phyloP scores from a whole-genome alignment of 2,797 vertebrate genomes.

The Propithecus deckenii region DNA sequence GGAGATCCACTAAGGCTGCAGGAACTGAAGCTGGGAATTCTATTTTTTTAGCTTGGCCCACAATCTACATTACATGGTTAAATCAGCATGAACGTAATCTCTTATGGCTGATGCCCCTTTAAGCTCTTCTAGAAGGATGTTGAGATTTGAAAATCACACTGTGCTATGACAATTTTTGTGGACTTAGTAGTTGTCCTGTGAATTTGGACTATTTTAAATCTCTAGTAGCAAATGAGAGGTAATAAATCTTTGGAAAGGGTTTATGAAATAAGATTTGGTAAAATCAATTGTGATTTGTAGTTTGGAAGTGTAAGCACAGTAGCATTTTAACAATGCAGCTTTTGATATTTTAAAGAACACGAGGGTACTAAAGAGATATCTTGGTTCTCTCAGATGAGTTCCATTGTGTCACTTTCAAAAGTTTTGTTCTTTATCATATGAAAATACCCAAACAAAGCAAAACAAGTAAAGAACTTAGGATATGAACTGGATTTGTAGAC shows the following conservation, averaged over 20 bases:
- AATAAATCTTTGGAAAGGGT: background rate
- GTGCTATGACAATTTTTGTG: background rate
- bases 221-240: background rate
- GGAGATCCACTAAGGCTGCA: background rate
- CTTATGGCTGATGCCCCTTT: background rate
- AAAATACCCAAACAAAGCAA: background rate
- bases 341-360: background rate
- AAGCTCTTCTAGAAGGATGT: background rate
- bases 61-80: background rate
- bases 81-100: background rate
- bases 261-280: background rate
- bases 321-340: background rate
- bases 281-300: background rate
- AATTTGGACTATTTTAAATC: background rate
- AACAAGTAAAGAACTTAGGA: background rate
- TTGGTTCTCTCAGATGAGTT: background rate
- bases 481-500: background rate
- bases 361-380: background rate
- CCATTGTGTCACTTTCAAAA: background rate
- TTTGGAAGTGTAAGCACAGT: background rate
- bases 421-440: background rate
- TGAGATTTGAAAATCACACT: background rate
- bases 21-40: background rate
- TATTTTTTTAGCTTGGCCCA: background rate
- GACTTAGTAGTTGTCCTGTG: background rate